These are phyloP conservation scores for Petrocephalus microphthalmus DNA, from an alignment of 2,113 vertebrate genomes.

Conservation along the genomic window DNA sequence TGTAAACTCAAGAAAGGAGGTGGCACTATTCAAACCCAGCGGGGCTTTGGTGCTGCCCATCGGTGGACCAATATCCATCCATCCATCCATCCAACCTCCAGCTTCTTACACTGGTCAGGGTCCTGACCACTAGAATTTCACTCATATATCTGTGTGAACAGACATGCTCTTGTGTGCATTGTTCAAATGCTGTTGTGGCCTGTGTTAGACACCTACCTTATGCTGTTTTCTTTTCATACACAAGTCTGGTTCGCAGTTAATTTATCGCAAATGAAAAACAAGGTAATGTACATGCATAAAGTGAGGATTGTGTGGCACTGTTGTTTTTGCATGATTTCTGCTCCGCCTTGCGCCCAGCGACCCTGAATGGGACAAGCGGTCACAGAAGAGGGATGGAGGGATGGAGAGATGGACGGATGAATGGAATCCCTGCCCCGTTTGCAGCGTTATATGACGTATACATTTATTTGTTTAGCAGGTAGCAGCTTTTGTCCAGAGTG, in stretches of 20 bases:
- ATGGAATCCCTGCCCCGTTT: slow-evolving; percentile 35
- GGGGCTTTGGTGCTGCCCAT: not conserved
- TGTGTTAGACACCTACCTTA: not conserved
- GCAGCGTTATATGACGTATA: not conserved
- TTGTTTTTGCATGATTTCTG: slow-evolving; percentile 32
- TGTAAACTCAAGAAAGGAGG: not conserved
- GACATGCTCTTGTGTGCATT: not conserved
- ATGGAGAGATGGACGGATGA: no score
- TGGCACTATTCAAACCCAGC: not conserved
- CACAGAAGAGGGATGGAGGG: no score
- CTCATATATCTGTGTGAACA: not conserved
- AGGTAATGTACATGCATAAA: slow-evolving; percentile 53
- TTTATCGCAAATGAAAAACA: slow-evolving; percentile 33
- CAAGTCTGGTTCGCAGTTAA: slow-evolving; percentile 15
- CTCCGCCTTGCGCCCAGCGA: slow-evolving; percentile 13
- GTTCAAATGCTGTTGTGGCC: not conserved
- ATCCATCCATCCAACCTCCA: not conserved
- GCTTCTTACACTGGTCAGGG: not conserved
- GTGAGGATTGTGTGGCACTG: slow-evolving; percentile 36
- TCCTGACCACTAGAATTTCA: not conserved
- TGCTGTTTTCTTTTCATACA: not conserved
- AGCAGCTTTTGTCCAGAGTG: not conserved
- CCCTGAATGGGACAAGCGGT: no score
- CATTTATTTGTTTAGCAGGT: not conserved
- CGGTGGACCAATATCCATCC: not conserved